phyloP scores from a whole-genome alignment of 1,140 invertebrate species.

The Triops cancriformis region DNA sequence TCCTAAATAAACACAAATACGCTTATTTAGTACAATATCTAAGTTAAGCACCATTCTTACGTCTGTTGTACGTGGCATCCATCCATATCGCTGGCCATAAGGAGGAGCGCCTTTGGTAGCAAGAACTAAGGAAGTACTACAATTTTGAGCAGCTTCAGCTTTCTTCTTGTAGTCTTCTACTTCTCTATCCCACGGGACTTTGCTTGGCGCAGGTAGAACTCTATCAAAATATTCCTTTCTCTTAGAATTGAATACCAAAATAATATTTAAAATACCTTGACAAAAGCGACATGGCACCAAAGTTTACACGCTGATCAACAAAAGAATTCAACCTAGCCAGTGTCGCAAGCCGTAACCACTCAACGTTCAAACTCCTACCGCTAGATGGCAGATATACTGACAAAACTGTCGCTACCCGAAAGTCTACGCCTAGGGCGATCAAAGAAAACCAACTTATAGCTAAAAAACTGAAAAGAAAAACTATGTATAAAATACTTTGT shows the following conservation, averaged over 20 bases:
- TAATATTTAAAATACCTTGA: neutral
- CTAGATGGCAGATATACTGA: neutral
- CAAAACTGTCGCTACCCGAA: too few species aligned
- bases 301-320: neutral
- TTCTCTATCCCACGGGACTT: slow-evolving; percentile 77
- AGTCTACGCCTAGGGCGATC: too few species aligned
- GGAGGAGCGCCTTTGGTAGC: slow-evolving; percentile 81
- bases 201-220: slow-evolving; percentile 70
- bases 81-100: slow-evolving; percentile 90
- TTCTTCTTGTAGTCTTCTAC: slow-evolving; percentile 63
- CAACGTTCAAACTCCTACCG: neutral
- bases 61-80: slow-evolving; percentile 77
- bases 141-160: slow-evolving; percentile 39
- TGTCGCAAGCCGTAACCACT: neutral
- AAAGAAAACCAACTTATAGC: too few species aligned
- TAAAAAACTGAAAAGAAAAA: too few species aligned
- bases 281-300: neutral
- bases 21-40: neutral
- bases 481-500: too few species aligned
- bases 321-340: neutral
- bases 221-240: slow-evolving; percentile 43
- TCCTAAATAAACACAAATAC: slow-evolving; percentile 45
- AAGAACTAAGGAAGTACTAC: slow-evolving; percentile 62
- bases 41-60: slow-evolving; percentile 48
- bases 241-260: neutral